Percentiles rank a stretch among this genome's conserved stretches.
phyloP scores from a whole-genome alignment of 2,797 vertebrate genomes.

The Neostethus bicornis region DNA sequence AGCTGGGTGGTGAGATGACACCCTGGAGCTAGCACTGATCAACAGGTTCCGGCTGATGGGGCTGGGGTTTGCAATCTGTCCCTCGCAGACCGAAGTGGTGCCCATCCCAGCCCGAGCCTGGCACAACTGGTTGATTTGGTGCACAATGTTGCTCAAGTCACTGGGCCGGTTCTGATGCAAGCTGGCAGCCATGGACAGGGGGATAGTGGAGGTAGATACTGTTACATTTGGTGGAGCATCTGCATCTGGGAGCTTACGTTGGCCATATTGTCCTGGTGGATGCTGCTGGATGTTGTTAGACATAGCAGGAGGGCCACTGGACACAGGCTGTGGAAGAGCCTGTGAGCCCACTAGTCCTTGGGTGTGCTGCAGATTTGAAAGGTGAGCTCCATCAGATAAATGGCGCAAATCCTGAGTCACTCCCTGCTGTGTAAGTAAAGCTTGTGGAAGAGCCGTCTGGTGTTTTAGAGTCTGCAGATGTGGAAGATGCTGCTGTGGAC shows the following conservation, averaged over 20 bases:
- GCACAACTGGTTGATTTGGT: constrained; percentile 97
- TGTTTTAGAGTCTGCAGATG: constrained; percentile 72
- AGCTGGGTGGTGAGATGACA: constrained; percentile 84
- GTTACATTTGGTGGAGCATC: constrained; percentile 88
- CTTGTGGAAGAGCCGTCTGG: constrained; percentile 73
- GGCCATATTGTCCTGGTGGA: constrained; percentile 61
- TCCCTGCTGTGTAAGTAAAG: constrained; percentile 79
- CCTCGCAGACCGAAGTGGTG: constrained; percentile 85
- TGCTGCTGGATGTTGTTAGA: constrained; percentile 64
- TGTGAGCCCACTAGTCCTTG: constrained; percentile 76
- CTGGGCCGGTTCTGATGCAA: constrained; percentile 85
- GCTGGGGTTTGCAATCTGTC: constrained; percentile 88
- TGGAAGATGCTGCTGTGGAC: constrained; percentile 65
- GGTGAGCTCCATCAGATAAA: constrained; percentile 81
- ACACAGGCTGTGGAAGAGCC: constrained; percentile 59
- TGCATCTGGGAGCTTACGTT: constrained; percentile 76
- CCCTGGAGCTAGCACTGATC: constrained; percentile 95
- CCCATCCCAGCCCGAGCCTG: constrained; percentile 88
- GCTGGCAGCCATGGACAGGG: constrained; percentile 86
- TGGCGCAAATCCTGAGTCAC: constrained; percentile 85
- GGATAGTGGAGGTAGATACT: constrained; percentile 90
- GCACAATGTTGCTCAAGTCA: constrained; percentile 94
- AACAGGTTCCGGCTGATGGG: constrained; percentile 98
- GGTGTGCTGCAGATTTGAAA: constrained; percentile 79
- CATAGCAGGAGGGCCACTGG: constrained; percentile 51